Base-by-base conservation (phyloP, 1,140 invertebrate genomes). In the Caerostris darwini region DNA sequence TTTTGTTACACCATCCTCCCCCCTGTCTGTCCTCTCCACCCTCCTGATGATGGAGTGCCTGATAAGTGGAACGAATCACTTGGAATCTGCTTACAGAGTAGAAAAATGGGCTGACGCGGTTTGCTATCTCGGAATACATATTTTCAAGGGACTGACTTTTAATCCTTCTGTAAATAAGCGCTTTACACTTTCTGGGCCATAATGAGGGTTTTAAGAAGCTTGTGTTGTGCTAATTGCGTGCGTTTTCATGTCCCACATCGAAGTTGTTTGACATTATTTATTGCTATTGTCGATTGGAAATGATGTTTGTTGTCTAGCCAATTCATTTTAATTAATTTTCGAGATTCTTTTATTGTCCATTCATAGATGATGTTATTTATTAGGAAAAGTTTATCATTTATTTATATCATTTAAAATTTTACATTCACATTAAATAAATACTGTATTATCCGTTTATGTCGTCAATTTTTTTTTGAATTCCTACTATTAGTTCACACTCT, bases 31-130 rank as follows among this genome's bases (percentile, higher is more conserved):
- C 19, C 2, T 19, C 5, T 10, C 56, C 57, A 12, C 10, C 58
- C 50, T 14, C 59, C 3, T 54, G 50, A 88, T 88, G 61, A 67
- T 53, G 86, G 61, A 88, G 86, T 12, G 59, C 17, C 10, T 12
- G 86, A 88, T 88, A 88, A 88, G 86, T 64, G 56, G 86, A 88
- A 88, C n/a, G 12, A 64, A 88, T 88, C 58, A 67, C 61, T 88
- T 67, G 50, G 86, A 88, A 53, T 88, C 34, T 67, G 86, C 86
- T 88, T 88, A 88, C 59, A 67, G 14, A 17, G 86, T 88, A 67
- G 56, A 85, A 88, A 88, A 67, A 64, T 88, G 58, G 59, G 86
- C 86, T 88, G 86, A 88, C 86, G n/a, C 17, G 86, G 86, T 67
- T 61, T 7, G 5, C 53, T 88, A 14, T 19, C 50, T 50, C n/a